Conservation (phyloP, 2,888 invertebrate species). For the Rotaria magnacalcarata region DNA sequence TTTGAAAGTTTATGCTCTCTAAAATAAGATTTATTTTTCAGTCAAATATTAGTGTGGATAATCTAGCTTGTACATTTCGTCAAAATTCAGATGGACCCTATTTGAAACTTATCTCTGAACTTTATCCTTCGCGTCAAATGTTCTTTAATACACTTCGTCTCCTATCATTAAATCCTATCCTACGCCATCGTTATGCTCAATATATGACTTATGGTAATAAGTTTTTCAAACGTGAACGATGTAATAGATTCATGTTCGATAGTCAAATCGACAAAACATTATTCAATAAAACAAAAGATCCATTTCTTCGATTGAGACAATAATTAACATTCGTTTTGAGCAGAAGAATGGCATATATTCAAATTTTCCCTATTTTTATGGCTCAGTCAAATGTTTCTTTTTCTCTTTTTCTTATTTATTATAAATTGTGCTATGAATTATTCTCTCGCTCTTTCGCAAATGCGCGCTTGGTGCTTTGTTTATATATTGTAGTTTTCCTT, state of each 20-base stretch:
- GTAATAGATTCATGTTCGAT: not conserved
- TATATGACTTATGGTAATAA: not conserved
- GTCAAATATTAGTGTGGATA: not conserved
- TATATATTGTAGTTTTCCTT: not conserved
- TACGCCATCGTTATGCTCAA: slow-evolving; percentile 10
- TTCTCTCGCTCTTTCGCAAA: not conserved
- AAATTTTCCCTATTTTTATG: not conserved
- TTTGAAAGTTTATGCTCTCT: not conserved
- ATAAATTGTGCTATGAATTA: not conserved
- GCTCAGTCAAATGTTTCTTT: slow-evolving; percentile 5
- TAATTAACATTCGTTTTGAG: not conserved
- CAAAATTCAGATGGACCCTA: slow-evolving; percentile 31
- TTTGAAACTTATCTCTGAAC: not conserved
- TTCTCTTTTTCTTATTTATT: not conserved
- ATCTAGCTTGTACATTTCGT: slow-evolving; percentile 30
- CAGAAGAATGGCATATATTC: not conserved
- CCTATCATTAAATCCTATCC: not conserved
- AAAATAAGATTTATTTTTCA: not conserved
- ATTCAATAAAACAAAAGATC: not conserved
- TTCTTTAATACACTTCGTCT: not conserved
- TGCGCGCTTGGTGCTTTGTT: not conserved
- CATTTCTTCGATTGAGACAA: not conserved
- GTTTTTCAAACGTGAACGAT: slow-evolving; percentile 25
- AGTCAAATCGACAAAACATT: not conserved
- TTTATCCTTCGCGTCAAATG: not conserved